A percentile compares a stretch with the other conserved stretches of the same genome.
These are phyloP conservation scores for Nycticebus coucang DNA, from an alignment of 2,113 vertebrate species.

Conservation along the genomic window DNA sequence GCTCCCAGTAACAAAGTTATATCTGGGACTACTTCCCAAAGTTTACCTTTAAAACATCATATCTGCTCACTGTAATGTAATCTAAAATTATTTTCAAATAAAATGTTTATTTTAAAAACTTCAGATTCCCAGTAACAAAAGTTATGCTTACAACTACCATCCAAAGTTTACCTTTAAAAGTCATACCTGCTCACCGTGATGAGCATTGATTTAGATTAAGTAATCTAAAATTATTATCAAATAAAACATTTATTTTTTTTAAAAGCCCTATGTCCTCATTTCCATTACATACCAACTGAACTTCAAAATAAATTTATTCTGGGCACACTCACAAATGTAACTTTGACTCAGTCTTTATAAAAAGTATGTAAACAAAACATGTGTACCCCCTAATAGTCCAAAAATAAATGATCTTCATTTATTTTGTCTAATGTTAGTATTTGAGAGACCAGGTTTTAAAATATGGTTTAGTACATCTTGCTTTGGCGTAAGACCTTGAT, in stretches of 20 bases:
- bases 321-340: too few relatives aligned
- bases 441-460: slow-evolving; percentile 6
- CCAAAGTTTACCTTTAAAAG: slow-evolving; percentile 46
- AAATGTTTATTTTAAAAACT: background rate
- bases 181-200: background rate
- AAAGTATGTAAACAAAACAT: too few relatives aligned
- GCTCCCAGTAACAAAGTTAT: background rate
- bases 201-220: too few relatives aligned
- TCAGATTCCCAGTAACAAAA: background rate
- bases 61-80: background rate
- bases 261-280: background rate
- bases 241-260: background rate
- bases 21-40: background rate
- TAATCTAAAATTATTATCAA: background rate
- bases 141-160: background rate
- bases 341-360: too few relatives aligned
- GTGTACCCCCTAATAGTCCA: too few relatives aligned
- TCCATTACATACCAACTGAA: slow-evolving; percentile 30
- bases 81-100: background rate
- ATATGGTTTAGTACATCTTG: background rate
- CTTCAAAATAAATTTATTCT: slow-evolving; percentile 7
- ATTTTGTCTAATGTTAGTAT: background rate
- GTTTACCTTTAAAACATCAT: slow-evolving; percentile 44
- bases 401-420: background rate
- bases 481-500: background rate